Percentiles rank a stretch among this genome's conserved stretches.
Evolutionary conservation across 1,140 invertebrate genomes (phyloP).

Genomic region (Listronotus oregonensis): DNA sequence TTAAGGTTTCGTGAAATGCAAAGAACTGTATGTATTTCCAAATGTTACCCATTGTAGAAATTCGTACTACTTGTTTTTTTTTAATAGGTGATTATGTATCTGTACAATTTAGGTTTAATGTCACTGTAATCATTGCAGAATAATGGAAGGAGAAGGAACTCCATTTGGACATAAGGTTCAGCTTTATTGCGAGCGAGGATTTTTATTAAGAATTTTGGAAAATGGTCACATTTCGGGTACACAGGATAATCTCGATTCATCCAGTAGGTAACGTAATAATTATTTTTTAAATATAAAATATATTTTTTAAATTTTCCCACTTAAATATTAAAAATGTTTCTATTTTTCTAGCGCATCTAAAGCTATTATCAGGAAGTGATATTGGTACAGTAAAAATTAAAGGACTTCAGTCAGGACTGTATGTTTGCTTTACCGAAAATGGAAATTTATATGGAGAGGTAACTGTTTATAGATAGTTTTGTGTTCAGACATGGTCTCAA

Average conservation of each 20-base stretch:
- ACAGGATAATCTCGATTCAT: constrained; percentile 28
- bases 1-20: no score
- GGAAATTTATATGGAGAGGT: constrained; percentile 67
- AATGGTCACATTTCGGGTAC: constrained; percentile 34
- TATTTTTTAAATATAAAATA: no score
- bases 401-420: constrained; percentile 61
- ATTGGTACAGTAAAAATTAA: constrained; percentile 14
- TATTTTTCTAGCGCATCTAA: constrained; percentile 9
- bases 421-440: constrained; percentile 64
- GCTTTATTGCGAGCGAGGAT: constrained; percentile 33
- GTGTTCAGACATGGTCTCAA: no score
- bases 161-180: constrained; percentile 27
- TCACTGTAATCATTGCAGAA: not conserved
- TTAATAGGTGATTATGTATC: no score
- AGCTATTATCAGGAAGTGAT: constrained; percentile 13
- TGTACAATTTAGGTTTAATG: no score
- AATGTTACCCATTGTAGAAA: no score
- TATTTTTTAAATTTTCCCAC: no score
- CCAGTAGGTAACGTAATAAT: constrained; percentile 16
- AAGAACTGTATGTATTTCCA: no score
- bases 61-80: no score
- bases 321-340: not conserved
- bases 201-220: constrained; percentile 32
- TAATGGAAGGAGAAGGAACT: constrained; percentile 7
- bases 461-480: constrained; percentile 43